Percentiles rank a stretch among this genome's conserved stretches.
These are phyloP conservation scores for Lithobius niger DNA, from an alignment of 1,140 invertebrate species.

Conservation along the genomic window DNA sequence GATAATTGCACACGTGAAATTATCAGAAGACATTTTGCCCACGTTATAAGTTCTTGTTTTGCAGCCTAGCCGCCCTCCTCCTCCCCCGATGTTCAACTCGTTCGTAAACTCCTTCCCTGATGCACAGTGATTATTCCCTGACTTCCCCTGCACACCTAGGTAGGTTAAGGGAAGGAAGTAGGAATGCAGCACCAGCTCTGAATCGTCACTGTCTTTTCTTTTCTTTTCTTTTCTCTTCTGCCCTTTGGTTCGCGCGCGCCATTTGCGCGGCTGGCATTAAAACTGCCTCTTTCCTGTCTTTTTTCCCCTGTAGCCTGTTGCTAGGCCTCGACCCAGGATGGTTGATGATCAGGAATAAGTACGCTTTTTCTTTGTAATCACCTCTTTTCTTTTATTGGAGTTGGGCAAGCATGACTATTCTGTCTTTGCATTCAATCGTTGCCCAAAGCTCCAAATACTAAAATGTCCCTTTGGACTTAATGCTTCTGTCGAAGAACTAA, in stretches of 20 bases:
- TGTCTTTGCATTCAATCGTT: too few relatives aligned
- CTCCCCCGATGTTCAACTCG: conserved; percentile 8
- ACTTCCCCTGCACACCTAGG: neutral
- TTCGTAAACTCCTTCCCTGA: conserved; percentile 6
- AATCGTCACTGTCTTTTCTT: neutral
- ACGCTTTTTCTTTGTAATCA: neutral
- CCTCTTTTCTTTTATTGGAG: too few relatives aligned
- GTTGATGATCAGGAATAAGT: neutral
- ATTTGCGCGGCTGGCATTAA: neutral
- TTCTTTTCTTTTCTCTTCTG: neutral
- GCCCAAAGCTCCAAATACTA: too few relatives aligned
- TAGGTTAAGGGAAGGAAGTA: neutral
- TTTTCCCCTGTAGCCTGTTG: neutral
- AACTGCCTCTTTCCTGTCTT: conserved; percentile 1
- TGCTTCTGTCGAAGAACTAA: too few relatives aligned
- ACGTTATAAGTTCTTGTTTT: neutral
- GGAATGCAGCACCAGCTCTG: neutral
- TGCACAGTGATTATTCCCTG: neutral
- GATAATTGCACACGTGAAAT: neutral
- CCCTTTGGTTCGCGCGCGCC: neutral
- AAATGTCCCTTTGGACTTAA: too few relatives aligned
- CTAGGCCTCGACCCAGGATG: neutral
- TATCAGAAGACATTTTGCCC: neutral
- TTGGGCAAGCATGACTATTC: too few relatives aligned
- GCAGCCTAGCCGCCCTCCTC: neutral